Evolutionary conservation across 2,797 vertebrate genomes (phyloP).

Genomic region (Morus bassanus): DNA sequence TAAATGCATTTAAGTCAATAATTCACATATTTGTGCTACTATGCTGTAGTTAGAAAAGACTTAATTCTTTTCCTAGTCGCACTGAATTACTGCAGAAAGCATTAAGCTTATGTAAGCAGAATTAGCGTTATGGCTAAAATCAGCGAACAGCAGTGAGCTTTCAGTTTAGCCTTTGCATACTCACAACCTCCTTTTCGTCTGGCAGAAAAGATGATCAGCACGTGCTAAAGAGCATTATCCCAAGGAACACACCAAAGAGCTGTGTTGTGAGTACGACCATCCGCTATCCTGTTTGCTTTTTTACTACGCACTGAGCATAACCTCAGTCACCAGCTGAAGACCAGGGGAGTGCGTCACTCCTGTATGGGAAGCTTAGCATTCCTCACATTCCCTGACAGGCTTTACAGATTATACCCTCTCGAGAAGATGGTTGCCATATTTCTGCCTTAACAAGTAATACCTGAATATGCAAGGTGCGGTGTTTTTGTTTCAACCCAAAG

Average conservation of each 20-base stretch:
- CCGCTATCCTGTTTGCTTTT: accelerated
- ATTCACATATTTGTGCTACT: not conserved
- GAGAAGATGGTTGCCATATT: not conserved
- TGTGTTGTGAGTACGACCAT: not conserved
- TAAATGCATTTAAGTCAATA: not conserved
- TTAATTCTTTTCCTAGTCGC: not conserved
- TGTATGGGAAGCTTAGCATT: not conserved
- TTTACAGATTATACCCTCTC: slow-evolving; percentile 17
- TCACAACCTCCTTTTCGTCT: slow-evolving; percentile 1
- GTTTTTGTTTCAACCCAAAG: not conserved
- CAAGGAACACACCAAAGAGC: not conserved
- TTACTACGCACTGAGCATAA: not conserved
- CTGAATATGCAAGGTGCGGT: not conserved
- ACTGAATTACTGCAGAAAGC: not conserved
- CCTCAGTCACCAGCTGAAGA: not conserved
- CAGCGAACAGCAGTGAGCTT: not conserved
- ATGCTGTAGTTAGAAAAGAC: not conserved
- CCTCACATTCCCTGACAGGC: slow-evolving; percentile 11
- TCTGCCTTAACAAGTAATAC: not conserved
- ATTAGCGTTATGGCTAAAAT: not conserved
- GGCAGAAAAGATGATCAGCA: not conserved
- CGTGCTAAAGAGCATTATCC: not conserved
- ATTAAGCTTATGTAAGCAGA: slow-evolving; percentile 34
- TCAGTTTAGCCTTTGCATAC: not conserved
- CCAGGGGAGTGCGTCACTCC: not conserved